phyloP scores from a whole-genome alignment of 2,113 vertebrate species.

The Hydropotes inermis region DNA sequence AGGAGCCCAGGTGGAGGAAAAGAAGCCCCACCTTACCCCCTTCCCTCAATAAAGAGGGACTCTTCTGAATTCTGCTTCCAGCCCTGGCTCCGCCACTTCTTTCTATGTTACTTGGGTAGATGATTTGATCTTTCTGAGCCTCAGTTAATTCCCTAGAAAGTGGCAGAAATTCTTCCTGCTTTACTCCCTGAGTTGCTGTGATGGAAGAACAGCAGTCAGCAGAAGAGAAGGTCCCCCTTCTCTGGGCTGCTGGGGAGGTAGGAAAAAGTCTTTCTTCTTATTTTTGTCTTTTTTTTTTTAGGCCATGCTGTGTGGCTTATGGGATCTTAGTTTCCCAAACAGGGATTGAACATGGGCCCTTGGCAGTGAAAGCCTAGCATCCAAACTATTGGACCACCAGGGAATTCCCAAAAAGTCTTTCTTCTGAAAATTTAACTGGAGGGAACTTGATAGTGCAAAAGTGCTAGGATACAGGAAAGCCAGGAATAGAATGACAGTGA shows the following conservation, averaged over 20 bases:
- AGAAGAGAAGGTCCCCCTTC: neutral
- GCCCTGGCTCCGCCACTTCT: neutral
- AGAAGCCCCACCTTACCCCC: neutral
- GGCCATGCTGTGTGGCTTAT: neutral
- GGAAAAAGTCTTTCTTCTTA: conserved; percentile 31
- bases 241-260: neutral
- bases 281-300: neutral
- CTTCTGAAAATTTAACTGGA: conserved; percentile 38
- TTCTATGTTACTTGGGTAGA: neutral
- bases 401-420: conserved; percentile 2
- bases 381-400: neutral
- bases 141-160: neutral
- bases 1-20: neutral
- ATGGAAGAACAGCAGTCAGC: neutral
- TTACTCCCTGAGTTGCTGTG: neutral
- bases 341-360: neutral
- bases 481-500: neutral
- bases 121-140: conserved; percentile 7
- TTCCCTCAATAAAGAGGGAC: neutral
- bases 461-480: conserved; percentile 11
- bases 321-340: neutral
- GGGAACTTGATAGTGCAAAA: neutral
- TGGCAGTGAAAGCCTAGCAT: neutral
- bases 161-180: neutral
- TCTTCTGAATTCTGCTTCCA: neutral